Base-by-base conservation (phyloP, 2,888 invertebrate genomes). In the Choristoneura rosaceana region DNA sequence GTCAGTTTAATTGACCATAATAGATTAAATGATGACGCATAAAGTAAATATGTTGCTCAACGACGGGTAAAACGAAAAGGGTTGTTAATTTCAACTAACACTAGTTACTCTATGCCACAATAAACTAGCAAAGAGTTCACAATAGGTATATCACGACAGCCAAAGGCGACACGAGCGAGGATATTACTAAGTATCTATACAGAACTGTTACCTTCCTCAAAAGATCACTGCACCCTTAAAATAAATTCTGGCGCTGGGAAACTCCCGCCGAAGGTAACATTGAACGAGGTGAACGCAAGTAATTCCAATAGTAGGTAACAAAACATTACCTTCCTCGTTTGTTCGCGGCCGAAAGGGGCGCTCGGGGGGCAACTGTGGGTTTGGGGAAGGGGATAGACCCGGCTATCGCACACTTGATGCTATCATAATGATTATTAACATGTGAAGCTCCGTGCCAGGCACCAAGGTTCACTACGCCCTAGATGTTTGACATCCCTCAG, bases 341-440 rank as follows among this genome's bases (percentile, higher is more conserved):
- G 80, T 71, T 75, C 71, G 77, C 76, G 74, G 77, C 75, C 73
- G 77, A 74, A 75, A 76, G 77, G 75, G 62, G 76, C 69, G 74
- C 69, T 61, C 43, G 63, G 74, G 62, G 17, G 69, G 74, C 62
- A 45, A 25, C 65, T 79, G 79, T 81, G 81, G 78, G 81, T 79
- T 82, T 82, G 79, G 77, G 81, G 80, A 82, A 79, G 85, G 84
- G 87, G 85, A 81, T 83, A 85, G 85, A 80, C 84, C 81, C 81
- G 87, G 89, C 91, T 90, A 91, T 91, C 92, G 93, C 90, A 91
- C 89, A 92, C 92, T 93, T 92, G 93, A 93, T 93, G 89, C 87
- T 93, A 94, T 93, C 93, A 93, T 91, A 92, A 93, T 92, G 93
- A 93, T 93, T 93, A 94, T 93, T 93, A 93, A 94, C 93, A 93